Evolutionary conservation across 2,113 vertebrate species (phyloP).

Genomic region (Tor tambroides): DNA sequence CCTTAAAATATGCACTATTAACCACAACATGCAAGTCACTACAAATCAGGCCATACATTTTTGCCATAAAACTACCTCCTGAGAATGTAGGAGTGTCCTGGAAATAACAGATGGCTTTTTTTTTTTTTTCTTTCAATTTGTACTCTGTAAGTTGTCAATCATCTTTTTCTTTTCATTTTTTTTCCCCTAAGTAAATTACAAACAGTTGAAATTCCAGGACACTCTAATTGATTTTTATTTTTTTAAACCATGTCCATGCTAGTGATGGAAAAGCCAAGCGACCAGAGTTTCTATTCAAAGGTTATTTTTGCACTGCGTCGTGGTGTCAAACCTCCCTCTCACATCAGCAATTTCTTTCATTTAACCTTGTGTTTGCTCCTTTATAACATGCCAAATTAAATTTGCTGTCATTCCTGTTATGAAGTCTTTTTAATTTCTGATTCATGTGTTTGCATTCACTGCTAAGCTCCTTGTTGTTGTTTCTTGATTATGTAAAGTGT

Average conservation of each 20-base stretch:
- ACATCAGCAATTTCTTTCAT: constrained; percentile 64
- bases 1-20: constrained; percentile 75
- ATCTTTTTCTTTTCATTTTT: constrained; percentile 45
- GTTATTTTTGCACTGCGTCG: constrained; percentile 65
- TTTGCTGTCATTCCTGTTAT: constrained; percentile 79
- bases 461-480: constrained; percentile 75
- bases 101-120: constrained; percentile 30
- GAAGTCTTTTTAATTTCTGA: constrained; percentile 70
- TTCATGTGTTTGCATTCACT: constrained; percentile 73
- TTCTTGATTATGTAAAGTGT: constrained; percentile 69
- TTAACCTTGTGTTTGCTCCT: constrained; percentile 57
- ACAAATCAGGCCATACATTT: constrained; percentile 45
- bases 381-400: constrained; percentile 81
- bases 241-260: constrained; percentile 46
- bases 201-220: constrained; percentile 59
- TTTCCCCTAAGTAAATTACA: background rate
- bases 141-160: constrained; percentile 60
- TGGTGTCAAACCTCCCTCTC: constrained; percentile 73
- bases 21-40: constrained; percentile 60
- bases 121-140: background rate
- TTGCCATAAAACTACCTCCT: constrained; percentile 74
- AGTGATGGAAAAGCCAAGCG: constrained; percentile 69
- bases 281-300: constrained; percentile 72
- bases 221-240: constrained; percentile 44
- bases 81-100: constrained; percentile 73